A percentile compares a stretch with the other conserved stretches of the same genome.
Conservation (phyloP, 2,888 invertebrate species). For the Disparrhopalites patrizii region DNA sequence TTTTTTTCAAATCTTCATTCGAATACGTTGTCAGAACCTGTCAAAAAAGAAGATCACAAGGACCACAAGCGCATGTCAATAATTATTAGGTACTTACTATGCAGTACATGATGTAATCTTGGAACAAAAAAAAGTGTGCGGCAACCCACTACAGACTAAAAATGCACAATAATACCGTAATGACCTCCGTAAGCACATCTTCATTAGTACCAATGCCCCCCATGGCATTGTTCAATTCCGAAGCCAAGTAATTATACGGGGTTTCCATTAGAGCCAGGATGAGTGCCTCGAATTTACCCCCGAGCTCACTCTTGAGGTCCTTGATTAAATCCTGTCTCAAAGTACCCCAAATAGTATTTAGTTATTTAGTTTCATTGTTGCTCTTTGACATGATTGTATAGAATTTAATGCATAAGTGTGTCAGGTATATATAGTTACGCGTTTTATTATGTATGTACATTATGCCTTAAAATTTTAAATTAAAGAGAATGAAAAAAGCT, state of each 20-base stretch:
- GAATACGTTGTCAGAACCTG: constrained; percentile 60
- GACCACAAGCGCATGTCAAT: not conserved
- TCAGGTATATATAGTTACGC: too few species aligned
- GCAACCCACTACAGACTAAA: not conserved
- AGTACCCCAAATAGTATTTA: too few species aligned
- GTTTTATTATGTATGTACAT: too few species aligned
- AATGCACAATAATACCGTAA: constrained; percentile 9
- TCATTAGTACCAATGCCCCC: constrained; percentile 51
- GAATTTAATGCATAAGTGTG: too few species aligned
- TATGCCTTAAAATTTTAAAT: too few species aligned
- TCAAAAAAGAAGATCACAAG: too few species aligned
- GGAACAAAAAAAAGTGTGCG: not conserved
- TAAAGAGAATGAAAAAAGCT: too few species aligned
- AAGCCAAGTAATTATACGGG: constrained; percentile 54
- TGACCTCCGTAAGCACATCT: constrained; percentile 50
- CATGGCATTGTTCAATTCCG: constrained; percentile 52
- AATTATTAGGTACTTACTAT: not conserved
- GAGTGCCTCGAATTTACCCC: constrained; percentile 71
- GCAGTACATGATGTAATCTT: not conserved
- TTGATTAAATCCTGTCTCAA: constrained; percentile 65
- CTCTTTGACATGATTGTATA: too few species aligned
- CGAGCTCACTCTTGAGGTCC: constrained; percentile 68
- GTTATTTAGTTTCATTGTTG: too few species aligned
- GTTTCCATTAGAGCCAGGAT: constrained; percentile 67
- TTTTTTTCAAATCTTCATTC: constrained; percentile 62